Evolutionary conservation across 2,888 invertebrate species (phyloP), one percentile per base, ranked within the genome.

Genomic region (Entomobrya proxima): DNA sequence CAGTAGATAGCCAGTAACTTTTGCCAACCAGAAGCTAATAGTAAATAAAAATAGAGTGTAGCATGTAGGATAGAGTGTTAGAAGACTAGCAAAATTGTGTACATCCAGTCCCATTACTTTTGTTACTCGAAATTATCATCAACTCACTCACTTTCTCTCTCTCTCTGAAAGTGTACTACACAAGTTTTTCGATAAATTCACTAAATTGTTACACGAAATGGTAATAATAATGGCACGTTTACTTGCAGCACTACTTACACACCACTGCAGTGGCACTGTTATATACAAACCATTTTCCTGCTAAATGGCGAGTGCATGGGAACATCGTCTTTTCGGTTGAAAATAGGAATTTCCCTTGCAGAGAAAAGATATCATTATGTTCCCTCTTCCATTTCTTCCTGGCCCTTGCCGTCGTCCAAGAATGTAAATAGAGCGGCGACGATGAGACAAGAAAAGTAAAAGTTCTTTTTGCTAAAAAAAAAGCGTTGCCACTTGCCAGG

Each of bases 121-220:
- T 67, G 21, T 21, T 67, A 27, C 13, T 13, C 5, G 27, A 67
- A 67, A 67, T 67, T 32, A 67, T 67, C 67, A 40, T 67, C 67
- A 67, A 67, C 67, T 67, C 27, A 27, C 67, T 67, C 15, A 37
- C 32, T 52, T 61, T 15, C 61, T 61, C 32, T 32, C 52, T 32
- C 32, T 61, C 55, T 21, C 27, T 6, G 21, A 9, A 37, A 40
- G 24, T 40, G n/a, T n/a, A n/a, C n/a, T n/a, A n/a, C n/a, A 21
- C 40, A 67, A 67, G 67, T 67, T 67, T 67, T 40, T 24, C 69
- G 69, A 69, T 69, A 69, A 69, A 69, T 69, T 69, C 69, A 44
- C 69, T 24, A 24, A 69, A 69, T 44, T 69, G 69, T 69, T 69
- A 69, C 44, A 69, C 30, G 69, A 11, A 69, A 44, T 69, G 69